Evolutionary conservation across 2,888 invertebrate genomes (phyloP).

Genomic region (Xestobium rufovillosum): DNA sequence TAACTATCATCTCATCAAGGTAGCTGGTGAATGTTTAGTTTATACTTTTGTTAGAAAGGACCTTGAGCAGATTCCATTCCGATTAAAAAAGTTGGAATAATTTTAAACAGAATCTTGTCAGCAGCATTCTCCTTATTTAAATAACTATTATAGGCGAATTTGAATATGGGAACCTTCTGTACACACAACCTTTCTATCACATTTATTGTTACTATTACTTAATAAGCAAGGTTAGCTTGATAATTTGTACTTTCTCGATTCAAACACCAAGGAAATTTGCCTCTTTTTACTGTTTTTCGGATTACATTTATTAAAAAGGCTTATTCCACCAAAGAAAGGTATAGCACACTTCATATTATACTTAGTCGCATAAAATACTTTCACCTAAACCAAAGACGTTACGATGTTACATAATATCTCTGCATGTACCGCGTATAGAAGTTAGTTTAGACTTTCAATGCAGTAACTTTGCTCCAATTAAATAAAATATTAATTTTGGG

Average conservation of each 20-base stretch:
- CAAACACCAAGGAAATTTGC: too few relatives aligned
- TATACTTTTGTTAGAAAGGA: conserved; percentile 33
- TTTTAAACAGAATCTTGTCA: conserved; percentile 29
- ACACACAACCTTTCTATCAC: too few relatives aligned
- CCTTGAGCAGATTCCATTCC: conserved; percentile 31
- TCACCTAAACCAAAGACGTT: conserved; percentile 39
- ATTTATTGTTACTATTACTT: too few relatives aligned
- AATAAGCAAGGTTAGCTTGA: too few relatives aligned
- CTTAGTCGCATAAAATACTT: too few relatives aligned
- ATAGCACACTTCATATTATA: too few relatives aligned
- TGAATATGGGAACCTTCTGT: neutral
- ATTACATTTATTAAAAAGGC: too few relatives aligned
- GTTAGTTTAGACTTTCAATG: conserved; percentile 28
- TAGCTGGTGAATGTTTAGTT: conserved; percentile 33
- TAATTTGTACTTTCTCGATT: neutral
- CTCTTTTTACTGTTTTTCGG: too few relatives aligned
- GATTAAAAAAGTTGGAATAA: conserved; percentile 24
- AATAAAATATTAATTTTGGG: too few relatives aligned
- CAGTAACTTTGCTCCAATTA: too few relatives aligned
- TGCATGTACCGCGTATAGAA: conserved; percentile 25
- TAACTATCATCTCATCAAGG: conserved; percentile 31
- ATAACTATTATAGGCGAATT: conserved; percentile 1
- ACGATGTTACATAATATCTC: conserved; percentile 34
- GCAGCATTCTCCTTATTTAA: conserved; percentile 24
- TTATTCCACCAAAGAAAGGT: too few relatives aligned